Evolutionary conservation across 92 coral and sea anemone species (phyloP).

Genomic region (Epizoanthus scotinus): DNA sequence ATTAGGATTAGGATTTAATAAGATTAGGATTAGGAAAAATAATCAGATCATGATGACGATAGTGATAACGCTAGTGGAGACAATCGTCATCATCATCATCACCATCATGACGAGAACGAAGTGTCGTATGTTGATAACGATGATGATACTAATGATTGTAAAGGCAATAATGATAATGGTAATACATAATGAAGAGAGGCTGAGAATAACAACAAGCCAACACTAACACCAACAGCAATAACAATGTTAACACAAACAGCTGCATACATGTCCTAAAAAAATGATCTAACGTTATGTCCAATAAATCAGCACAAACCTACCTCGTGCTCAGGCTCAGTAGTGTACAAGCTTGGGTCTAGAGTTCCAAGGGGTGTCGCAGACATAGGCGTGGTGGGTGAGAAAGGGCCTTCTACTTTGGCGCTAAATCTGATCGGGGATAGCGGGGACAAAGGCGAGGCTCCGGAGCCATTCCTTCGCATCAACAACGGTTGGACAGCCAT

Average conservation of each 20-base stretch:
- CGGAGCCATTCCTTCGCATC: slow-evolving; percentile 50
- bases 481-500: slow-evolving; percentile 70
- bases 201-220: not conserved
- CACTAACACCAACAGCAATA: not conserved
- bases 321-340: slow-evolving; percentile 52
- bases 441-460: slow-evolving; percentile 39
- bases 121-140: not conserved
- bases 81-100: no score
- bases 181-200: not conserved
- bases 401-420: slow-evolving; percentile 19
- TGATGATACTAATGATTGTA: no score
- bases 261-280: no score
- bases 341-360: slow-evolving; percentile 73
- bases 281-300: no score
- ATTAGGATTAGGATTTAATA: no score
- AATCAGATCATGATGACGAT: not conserved
- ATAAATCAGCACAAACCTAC: slow-evolving; percentile 11
- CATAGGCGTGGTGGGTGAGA: slow-evolving; percentile 64
- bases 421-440: not conserved
- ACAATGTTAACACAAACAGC: not conserved
- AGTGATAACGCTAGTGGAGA: not conserved
- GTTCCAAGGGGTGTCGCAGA: slow-evolving; percentile 65
- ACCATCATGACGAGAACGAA: not conserved
- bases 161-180: not conserved
- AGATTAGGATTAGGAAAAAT: no score